These are phyloP conservation scores for Papilio dardanus DNA, from an alignment of 1,140 invertebrate genomes.

Conservation along the genomic window DNA sequence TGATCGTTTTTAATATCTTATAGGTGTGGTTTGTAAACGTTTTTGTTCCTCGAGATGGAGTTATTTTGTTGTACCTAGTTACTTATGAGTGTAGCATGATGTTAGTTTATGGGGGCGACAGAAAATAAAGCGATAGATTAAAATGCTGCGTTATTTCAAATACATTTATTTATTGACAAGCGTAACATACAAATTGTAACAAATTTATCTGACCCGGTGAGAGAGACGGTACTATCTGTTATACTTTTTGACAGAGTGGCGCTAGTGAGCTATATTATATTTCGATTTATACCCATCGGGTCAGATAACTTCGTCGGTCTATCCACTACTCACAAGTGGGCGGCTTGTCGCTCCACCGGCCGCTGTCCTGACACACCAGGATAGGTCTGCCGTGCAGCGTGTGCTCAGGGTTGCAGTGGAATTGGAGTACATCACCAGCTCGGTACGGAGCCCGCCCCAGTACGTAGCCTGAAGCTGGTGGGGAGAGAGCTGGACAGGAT, in stretches of 20 bases:
- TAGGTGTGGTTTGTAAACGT: no score
- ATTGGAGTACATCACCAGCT: constrained; percentile 92
- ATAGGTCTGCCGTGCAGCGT: constrained; percentile 94
- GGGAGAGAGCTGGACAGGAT: constrained; percentile 87
- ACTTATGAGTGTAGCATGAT: neutral
- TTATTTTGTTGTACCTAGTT: no score
- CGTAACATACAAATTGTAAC: no score
- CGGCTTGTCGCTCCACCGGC: constrained; percentile 91
- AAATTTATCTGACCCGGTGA: no score
- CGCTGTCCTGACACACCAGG: constrained; percentile 93
- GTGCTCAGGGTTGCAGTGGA: constrained; percentile 93
- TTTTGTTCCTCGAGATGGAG: no score
- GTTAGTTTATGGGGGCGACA: neutral
- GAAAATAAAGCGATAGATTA: constrained; percentile 24
- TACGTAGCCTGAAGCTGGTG: constrained; percentile 90
- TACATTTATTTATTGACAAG: constrained; percentile 37
- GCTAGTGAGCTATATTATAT: no score
- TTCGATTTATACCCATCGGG: no score
- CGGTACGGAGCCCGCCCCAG: constrained; percentile 88
- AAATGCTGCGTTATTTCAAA: constrained; percentile 33
- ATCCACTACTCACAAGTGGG: constrained; percentile 88
- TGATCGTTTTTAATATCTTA: no score
- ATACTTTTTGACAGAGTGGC: no score
- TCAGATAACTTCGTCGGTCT: no score
- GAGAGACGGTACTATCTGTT: no score